These are phyloP conservation scores for Speoplatyrhinus poulsoni DNA, from an alignment of 2,113 vertebrate species.

Conservation along the genomic window DNA sequence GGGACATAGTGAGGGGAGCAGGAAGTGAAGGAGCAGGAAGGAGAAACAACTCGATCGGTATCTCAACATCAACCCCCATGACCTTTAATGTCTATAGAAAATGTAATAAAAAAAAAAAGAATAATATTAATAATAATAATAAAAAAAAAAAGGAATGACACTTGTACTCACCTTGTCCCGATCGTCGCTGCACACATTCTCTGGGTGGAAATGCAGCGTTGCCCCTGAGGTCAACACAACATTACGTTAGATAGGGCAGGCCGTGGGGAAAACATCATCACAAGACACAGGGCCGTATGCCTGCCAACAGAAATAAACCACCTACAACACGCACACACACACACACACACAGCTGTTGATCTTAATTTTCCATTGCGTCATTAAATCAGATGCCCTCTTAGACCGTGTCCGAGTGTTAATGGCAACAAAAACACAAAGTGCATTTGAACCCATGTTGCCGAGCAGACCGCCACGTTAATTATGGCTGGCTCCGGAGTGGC, in stretches of 20 bases:
- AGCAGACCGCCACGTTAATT: too few relatives aligned
- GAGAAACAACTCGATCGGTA: constrained; percentile 8
- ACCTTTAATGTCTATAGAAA: neutral
- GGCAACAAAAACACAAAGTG: too few relatives aligned
- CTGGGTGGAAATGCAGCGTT: constrained; percentile 71
- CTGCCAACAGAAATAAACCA: constrained; percentile 32
- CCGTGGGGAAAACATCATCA: constrained; percentile 43
- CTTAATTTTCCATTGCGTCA: neutral
- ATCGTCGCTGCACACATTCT: constrained; percentile 71
- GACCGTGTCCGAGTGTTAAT: too few relatives aligned
- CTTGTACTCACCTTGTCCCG: constrained; percentile 69
- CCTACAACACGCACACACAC: constrained; percentile 19
- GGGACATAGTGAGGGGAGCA: neutral
- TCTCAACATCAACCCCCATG: neutral
- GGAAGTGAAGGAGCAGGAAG: constrained; percentile 12
- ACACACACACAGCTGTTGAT: constrained; percentile 15
- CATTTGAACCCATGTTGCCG: too few relatives aligned
- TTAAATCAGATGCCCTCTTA: too few relatives aligned
- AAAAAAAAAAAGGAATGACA: neutral
- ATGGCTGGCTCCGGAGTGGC: too few relatives aligned
- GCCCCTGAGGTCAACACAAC: constrained; percentile 52
- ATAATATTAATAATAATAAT: too few relatives aligned
- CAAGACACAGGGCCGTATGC: constrained; percentile 39
- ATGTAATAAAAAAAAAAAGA: neutral
- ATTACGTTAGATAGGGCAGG: constrained; percentile 31